phyloP scores from a whole-genome alignment of 2,888 invertebrate genomes.

The Panorpa germanica region DNA sequence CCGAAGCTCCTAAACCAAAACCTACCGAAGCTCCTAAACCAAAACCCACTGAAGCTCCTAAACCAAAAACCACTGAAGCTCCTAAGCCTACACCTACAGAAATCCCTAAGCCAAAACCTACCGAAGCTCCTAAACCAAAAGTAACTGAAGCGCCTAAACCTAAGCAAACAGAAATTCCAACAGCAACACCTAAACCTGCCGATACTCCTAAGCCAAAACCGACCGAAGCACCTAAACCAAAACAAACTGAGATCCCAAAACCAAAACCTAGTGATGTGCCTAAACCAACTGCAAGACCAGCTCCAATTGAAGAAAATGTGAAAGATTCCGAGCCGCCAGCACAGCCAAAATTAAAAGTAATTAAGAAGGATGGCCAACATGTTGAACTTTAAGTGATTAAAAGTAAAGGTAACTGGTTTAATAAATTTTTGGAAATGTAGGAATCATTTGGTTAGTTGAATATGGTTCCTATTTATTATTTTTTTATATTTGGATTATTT shows the following conservation, averaged over 20 bases:
- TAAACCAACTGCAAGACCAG: constrained; percentile 15
- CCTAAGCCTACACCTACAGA: constrained; percentile 12
- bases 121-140: constrained; percentile 13
- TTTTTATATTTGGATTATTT: no score
- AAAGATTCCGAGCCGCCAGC: constrained; percentile 29
- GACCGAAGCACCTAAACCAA: constrained; percentile 14
- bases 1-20: constrained; percentile 16
- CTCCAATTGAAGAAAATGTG: constrained; percentile 34
- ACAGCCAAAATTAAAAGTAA: constrained; percentile 35
- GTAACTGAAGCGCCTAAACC: constrained; percentile 14
- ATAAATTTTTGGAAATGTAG: no score
- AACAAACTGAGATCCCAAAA: constrained; percentile 10
- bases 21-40: constrained; percentile 14
- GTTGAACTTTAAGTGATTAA: constrained; percentile 23
- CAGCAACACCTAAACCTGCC: constrained; percentile 10
- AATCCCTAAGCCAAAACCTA: constrained; percentile 11
- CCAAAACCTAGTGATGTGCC: constrained; percentile 11
- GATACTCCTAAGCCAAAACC: constrained; percentile 15
- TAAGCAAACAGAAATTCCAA: constrained; percentile 15
- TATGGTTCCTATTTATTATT: no score
- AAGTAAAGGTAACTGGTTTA: no score
- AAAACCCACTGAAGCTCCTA: constrained; percentile 13
- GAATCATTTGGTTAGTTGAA: no score
- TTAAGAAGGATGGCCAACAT: constrained; percentile 31
- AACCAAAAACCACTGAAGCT: constrained; percentile 14